phyloP scores from a whole-genome alignment of 2,888 invertebrate species.

The Odontocerum albicorne region DNA sequence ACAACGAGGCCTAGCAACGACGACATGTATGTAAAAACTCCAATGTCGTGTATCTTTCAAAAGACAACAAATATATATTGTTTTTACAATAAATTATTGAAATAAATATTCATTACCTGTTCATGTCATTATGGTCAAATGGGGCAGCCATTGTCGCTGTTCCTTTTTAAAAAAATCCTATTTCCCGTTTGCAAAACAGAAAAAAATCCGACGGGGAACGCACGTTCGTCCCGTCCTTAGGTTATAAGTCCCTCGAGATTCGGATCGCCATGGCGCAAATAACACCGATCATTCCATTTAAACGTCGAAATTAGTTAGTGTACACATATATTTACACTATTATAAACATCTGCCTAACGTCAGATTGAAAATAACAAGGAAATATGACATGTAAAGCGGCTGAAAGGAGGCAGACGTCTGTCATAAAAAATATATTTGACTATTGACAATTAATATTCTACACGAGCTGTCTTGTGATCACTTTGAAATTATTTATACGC shows the following conservation, averaged over 20 bases:
- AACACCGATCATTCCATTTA: conserved; percentile 8
- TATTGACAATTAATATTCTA: background rate
- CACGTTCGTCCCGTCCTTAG: conserved; percentile 12
- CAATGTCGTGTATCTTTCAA: too few species aligned
- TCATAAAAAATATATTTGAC: conserved; percentile 15
- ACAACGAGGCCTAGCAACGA: too few species aligned
- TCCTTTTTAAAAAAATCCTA: conserved; percentile 2
- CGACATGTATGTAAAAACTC: too few species aligned
- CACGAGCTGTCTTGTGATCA: background rate
- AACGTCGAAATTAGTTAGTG: conserved; percentile 20
- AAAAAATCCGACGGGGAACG: too few species aligned
- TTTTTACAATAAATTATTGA: too few species aligned
- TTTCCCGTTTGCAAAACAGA: too few species aligned
- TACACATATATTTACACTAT: conserved; percentile 23
- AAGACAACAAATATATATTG: too few species aligned
- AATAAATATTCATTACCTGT: too few species aligned
- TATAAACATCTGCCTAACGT: conserved; percentile 29
- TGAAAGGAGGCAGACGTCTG: conserved; percentile 26
- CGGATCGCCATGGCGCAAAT: conserved; percentile 13
- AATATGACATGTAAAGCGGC: conserved; percentile 23
- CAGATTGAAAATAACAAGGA: conserved; percentile 15
- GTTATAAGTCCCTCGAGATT: conserved; percentile 19
- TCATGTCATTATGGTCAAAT: conserved; percentile 70
- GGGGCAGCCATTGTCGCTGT: conserved; percentile 58
- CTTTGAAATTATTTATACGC: background rate